Conservation (phyloP, 2,113 vertebrate genomes). For the Lasiurus cinereus region DNA sequence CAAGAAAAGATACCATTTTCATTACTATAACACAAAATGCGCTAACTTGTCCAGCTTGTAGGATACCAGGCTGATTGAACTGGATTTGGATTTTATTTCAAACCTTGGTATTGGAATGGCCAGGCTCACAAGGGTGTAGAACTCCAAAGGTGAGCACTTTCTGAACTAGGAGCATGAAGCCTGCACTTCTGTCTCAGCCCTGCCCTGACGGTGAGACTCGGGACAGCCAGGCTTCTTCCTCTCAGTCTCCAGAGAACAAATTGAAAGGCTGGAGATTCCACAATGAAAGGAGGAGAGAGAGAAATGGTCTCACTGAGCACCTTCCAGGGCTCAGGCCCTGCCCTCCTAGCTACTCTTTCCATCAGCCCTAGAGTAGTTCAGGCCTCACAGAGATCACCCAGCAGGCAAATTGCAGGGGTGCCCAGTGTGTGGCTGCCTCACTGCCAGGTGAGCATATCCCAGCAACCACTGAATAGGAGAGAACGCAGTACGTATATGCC, state of each 20-base stretch:
- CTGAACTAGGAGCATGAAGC: not conserved
- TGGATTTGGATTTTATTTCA: not conserved
- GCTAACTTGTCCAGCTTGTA: not conserved
- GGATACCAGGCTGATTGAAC: not conserved
- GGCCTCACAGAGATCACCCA: not conserved
- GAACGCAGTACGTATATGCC: no score
- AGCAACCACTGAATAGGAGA: not conserved
- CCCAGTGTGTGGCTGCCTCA: not conserved
- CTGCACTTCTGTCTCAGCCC: not conserved
- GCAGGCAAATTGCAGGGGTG: not conserved
- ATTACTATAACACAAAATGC: not conserved
- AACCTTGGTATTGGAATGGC: not conserved
- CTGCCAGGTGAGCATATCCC: not conserved
- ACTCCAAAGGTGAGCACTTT: not conserved
- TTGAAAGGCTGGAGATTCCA: not conserved
- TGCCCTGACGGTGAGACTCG: not conserved
- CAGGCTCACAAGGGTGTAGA: not conserved
- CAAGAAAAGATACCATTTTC: not conserved
- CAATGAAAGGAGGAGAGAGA: not conserved
- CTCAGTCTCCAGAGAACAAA: not conserved
- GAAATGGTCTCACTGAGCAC: not conserved
- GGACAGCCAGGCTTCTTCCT: not conserved
- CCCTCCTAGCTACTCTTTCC: not conserved
- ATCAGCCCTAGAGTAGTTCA: not conserved
- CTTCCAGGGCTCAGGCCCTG: not conserved